phyloP scores from a whole-genome alignment of 2,797 vertebrate genomes.

The Acomys russatus region DNA sequence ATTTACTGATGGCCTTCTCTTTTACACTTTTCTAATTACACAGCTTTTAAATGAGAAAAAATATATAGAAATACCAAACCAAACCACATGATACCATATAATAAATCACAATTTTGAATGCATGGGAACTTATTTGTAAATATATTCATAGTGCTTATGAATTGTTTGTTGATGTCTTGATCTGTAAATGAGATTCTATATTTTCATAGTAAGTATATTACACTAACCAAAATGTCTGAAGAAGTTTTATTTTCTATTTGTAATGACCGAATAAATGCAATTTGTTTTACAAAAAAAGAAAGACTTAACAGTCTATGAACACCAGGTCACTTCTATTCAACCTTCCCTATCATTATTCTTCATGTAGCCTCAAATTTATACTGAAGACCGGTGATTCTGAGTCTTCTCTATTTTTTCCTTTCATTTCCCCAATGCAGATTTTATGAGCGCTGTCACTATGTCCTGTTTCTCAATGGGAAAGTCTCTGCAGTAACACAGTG shows the following conservation, averaged over 20 bases:
- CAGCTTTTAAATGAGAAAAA: slow-evolving; percentile 36
- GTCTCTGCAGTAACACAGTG: not conserved
- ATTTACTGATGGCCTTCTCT: not conserved
- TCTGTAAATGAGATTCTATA: slow-evolving; percentile 57
- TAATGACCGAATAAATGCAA: slow-evolving; percentile 37
- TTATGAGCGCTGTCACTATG: not conserved
- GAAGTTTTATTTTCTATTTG: slow-evolving; percentile 51
- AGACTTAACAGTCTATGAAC: not conserved
- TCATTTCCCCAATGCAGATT: not conserved
- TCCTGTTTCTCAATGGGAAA: not conserved
- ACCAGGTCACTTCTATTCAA: not conserved
- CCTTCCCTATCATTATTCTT: not conserved
- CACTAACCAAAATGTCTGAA: slow-evolving; percentile 40
- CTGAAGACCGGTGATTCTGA: not conserved
- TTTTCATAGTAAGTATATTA: slow-evolving; percentile 50
- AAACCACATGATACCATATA: not conserved
- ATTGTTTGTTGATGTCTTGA: slow-evolving; percentile 40
- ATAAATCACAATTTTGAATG: slow-evolving; percentile 2
- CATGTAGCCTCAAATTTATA: not conserved
- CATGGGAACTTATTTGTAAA: not conserved
- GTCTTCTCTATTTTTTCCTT: not conserved
- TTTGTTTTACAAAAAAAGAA: slow-evolving; percentile 62
- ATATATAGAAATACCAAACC: not conserved
- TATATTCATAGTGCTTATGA: slow-evolving; percentile 56
- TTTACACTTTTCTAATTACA: not conserved